phyloP scores from a whole-genome alignment of 2,113 vertebrate species.

The Phalacrocorax carbo region DNA sequence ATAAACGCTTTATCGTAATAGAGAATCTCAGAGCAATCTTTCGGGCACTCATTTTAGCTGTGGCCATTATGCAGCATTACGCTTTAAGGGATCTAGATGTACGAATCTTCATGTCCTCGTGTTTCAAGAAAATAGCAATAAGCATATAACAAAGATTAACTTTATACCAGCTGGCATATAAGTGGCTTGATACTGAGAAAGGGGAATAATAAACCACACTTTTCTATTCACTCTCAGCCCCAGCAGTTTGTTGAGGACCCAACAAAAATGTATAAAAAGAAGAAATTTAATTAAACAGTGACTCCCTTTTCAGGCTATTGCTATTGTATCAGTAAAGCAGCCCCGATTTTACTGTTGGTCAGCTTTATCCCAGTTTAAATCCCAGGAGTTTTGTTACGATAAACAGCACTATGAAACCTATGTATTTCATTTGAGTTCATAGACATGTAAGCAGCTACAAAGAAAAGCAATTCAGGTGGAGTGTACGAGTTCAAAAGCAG shows the following conservation, averaged over 20 bases:
- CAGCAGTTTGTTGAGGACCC: background rate
- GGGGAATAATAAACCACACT: background rate
- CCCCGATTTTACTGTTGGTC: background rate
- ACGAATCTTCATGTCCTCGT: background rate
- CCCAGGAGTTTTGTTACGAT: background rate
- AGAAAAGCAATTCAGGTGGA: background rate
- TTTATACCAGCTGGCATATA: background rate
- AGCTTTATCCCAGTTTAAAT: background rate
- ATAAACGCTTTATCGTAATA: background rate
- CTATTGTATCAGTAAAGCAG: background rate
- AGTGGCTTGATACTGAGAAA: background rate
- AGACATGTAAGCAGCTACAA: background rate
- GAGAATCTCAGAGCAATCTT: background rate
- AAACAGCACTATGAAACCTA: background rate
- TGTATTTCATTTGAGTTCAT: background rate
- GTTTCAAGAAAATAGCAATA: background rate
- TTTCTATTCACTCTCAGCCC: background rate
- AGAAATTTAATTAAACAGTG: constrained; percentile 14
- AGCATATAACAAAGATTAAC: constrained; percentile 30
- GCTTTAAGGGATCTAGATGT: background rate
- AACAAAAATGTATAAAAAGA: background rate
- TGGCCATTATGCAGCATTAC: background rate
- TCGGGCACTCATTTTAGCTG: background rate
- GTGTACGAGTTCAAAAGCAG: background rate
- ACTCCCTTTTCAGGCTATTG: background rate